Evolutionary conservation across 1,140 invertebrate species (phyloP).

Genomic region (Tetragnatha versicolor): DNA sequence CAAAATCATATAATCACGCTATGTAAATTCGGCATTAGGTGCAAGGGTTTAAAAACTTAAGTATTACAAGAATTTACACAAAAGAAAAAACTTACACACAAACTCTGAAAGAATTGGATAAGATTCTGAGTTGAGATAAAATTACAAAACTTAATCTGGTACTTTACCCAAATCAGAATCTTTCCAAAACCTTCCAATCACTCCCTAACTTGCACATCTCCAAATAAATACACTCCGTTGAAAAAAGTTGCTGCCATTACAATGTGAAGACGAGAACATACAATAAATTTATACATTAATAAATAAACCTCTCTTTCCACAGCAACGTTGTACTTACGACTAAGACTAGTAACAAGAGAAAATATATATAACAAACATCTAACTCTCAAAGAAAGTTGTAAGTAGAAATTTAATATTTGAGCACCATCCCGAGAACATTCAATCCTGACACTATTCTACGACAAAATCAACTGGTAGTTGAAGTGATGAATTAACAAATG

Average conservation of each 20-base stretch:
- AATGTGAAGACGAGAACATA: constrained; percentile 29
- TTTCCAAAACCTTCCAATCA: too few species aligned
- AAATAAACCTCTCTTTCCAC: constrained; percentile 43
- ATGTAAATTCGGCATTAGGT: too few species aligned
- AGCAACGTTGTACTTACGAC: constrained; percentile 25
- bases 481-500: background rate
- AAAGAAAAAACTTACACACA: background rate
- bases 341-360: constrained; percentile 34
- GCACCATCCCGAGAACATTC: background rate
- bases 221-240: constrained; percentile 20
- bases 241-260: constrained; percentile 17
- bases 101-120: too few species aligned
- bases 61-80: background rate
- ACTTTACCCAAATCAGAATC: background rate
- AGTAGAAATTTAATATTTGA: constrained; percentile 1
- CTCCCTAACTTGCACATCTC: background rate
- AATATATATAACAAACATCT: background rate
- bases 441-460: background rate
- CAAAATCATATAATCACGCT: too few species aligned
- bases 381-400: background rate
- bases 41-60: background rate
- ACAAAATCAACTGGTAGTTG: background rate
- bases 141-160: background rate
- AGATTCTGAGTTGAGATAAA: background rate
- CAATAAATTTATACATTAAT: constrained; percentile 28